A percentile compares a stretch with the other conserved stretches of the same genome.
These are phyloP conservation scores for Myanophis thanlyinensis DNA, from an alignment of 2,113 vertebrate genomes.

Conservation along the genomic window DNA sequence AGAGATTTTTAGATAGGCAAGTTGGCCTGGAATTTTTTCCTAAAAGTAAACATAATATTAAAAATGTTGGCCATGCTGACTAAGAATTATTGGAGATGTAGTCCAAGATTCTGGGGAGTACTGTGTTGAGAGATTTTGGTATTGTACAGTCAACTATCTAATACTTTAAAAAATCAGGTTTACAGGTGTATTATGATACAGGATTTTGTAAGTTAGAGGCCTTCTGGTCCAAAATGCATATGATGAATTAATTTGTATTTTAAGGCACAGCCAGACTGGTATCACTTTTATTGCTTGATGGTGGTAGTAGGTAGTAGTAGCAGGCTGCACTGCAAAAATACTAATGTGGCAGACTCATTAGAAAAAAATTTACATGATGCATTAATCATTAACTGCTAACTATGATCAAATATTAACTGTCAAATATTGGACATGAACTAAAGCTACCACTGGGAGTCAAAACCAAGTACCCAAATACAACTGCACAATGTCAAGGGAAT, in stretches of 20 bases:
- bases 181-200: not conserved
- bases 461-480: not conserved
- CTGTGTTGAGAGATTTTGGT: not conserved
- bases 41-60: not conserved
- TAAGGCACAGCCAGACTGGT: no score
- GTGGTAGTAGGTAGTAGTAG: not conserved
- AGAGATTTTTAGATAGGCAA: not conserved
- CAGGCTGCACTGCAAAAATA: not conserved
- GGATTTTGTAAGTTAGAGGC: not conserved
- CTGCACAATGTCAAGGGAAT: not conserved
- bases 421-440: not conserved
- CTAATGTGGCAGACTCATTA: not conserved
- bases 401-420: not conserved
- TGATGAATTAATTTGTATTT: not conserved
- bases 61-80: not conserved
- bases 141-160: not conserved
- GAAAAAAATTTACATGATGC: not conserved
- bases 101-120: not conserved
- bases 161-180: not conserved
- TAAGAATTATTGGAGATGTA: not conserved
- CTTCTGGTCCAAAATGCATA: not conserved
- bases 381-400: not conserved
- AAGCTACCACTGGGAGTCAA: not conserved
- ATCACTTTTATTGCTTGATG: not conserved
- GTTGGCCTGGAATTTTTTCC: not conserved